These are phyloP conservation scores for Cephalopachus bancanus DNA, from an alignment of 2,797 vertebrate species.

Conservation along the genomic window DNA sequence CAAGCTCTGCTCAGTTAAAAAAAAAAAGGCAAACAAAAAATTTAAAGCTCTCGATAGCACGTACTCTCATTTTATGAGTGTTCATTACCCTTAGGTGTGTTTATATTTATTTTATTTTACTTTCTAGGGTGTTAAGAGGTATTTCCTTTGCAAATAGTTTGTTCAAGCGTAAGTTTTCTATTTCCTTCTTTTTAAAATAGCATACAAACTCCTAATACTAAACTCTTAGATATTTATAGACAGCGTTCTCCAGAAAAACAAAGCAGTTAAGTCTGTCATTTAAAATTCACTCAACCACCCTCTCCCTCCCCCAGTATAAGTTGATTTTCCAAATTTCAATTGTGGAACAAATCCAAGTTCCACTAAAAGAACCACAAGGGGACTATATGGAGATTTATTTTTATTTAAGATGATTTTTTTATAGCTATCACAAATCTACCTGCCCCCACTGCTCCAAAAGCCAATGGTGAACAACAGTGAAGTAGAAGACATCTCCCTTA, in stretches of 20 bases:
- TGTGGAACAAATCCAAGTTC: not conserved
- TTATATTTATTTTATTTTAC: not conserved
- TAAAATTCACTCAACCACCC: not conserved
- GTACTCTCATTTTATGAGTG: not conserved
- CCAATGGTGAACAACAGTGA: not conserved
- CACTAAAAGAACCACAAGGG: not conserved
- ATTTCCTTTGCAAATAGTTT: conserved; percentile 26
- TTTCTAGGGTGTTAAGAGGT: not conserved
- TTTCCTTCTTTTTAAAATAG: conserved; percentile 41
- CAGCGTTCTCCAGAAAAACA: not conserved
- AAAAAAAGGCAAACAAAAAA: conserved; percentile 36
- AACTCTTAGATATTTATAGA: not conserved
- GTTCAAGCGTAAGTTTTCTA: not conserved
- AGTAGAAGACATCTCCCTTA: not conserved
- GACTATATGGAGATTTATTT: not conserved
- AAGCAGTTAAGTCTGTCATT: not conserved
- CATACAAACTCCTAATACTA: not conserved
- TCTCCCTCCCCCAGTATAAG: not conserved
- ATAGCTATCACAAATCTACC: not conserved
- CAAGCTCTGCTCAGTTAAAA: not conserved
- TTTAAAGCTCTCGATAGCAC: not conserved
- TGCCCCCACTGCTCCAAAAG: not conserved
- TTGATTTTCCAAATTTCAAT: not conserved
- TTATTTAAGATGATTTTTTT: not conserved
- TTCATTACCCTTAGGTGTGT: not conserved